Evolutionary conservation across 2,797 vertebrate species (phyloP), one percentile per base, ranked within the genome.

Genomic region (Saxicola maurus): DNA sequence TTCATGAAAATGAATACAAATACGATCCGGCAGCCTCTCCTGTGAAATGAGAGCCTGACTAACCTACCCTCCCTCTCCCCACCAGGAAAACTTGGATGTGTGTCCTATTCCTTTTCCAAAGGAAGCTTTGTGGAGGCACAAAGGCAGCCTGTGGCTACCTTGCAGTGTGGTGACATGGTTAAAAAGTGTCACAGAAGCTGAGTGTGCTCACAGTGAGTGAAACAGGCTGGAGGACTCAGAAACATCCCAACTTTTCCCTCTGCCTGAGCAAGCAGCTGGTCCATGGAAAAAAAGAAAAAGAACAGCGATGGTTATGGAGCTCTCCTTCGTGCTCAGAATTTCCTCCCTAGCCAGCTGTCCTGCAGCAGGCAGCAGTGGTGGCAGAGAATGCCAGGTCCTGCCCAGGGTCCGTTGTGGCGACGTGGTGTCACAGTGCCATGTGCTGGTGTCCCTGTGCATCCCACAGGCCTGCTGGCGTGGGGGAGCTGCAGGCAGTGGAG

Each of bases 1-100:
- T 94, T 97, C 96, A 96, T 91, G 94, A 95, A 97, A 97, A 97
- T 95, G 97, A 97, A 97, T 97, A 97, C 96, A 97, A 96, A 96
- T 97, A 97, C 71, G 90, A 96, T 96, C 95, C 60, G 20, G 77
- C 92, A 93, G 79, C 92, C 79, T 94, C 89, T 94, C 31, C 64
- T 77, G 80, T 42, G 83, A 89, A 94, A 87, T 30, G 90, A 91
- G 95, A 95, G 91, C 93, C 89, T 77, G 13, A 48, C 89, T 91
- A 85, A 79, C 86, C 66, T 57, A 62, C 91, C 81, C 86, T 90
- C 59, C 93, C 55, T 80, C 78, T 92, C 62, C 93, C 75, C 10
- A 14, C 60, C 68, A 74, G 75, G 38, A 57, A 69, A 85, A 77
- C 74, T 11, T 0, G 0, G 27, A 68, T 48, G 33, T 53, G 80